phyloP scores from a whole-genome alignment of 2,797 vertebrate genomes.

The Simalia tracyae region DNA sequence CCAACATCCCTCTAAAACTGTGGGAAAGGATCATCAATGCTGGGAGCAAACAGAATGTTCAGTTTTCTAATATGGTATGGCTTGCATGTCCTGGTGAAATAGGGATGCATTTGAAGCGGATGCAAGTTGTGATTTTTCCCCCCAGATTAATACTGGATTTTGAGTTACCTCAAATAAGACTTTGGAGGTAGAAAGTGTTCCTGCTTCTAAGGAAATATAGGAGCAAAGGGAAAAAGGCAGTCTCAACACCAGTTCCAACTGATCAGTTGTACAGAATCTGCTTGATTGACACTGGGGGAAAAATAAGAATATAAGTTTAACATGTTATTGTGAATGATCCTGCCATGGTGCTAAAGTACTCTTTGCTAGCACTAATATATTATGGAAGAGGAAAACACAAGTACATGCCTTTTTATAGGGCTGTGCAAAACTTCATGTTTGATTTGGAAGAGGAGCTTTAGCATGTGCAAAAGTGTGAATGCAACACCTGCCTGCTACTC shows the following conservation, averaged over 20 bases:
- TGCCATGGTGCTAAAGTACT: not conserved
- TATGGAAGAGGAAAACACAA: not conserved
- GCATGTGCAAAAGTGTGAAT: not conserved
- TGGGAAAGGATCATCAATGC: conserved; percentile 89
- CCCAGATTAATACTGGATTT: not conserved
- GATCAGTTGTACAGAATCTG: not conserved
- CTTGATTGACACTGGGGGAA: not conserved
- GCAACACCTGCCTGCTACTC: not conserved
- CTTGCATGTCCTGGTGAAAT: not conserved
- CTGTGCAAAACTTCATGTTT: too few species aligned
- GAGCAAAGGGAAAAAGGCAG: not conserved
- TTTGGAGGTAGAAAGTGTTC: not conserved
- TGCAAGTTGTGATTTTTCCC: too few species aligned
- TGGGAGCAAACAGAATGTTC: conserved; percentile 85
- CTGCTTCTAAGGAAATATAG: not conserved
- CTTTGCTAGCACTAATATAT: not conserved
- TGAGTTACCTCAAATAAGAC: not conserved
- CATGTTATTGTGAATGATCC: not conserved
- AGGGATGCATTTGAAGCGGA: not conserved
- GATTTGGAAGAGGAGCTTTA: too few species aligned
- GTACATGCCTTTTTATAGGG: not conserved
- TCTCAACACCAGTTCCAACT: not conserved
- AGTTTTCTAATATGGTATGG: conserved; percentile 88
- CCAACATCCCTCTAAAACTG: conserved; percentile 93
- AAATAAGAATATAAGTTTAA: not conserved